Base-by-base conservation (phyloP, 2,797 vertebrate species). In the Paedocypris micromegethes region DNA sequence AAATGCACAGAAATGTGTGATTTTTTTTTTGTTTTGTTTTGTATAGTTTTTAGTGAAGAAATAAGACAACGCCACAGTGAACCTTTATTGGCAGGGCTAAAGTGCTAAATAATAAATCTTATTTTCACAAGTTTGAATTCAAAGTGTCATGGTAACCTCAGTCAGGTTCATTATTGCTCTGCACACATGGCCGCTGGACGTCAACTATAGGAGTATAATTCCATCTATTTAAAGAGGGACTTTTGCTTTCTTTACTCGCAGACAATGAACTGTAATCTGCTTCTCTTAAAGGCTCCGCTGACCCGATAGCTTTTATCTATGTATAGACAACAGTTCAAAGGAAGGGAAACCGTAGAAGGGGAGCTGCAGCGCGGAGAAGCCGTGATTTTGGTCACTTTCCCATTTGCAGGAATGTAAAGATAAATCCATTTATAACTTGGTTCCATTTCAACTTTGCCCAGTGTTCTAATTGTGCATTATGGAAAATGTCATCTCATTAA, bases 91-190 rank as follows among this genome's bases (percentile, higher is more conserved):
- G 1, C 23, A 1, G 23, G 23, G 23, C 23, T 23, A 23, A 23
- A 23, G 23, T 23, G 23, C 23, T n/a, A n/a, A n/a, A n/a, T n/a
- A n/a, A n/a, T 23, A 23, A 23, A 23, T 23, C 23, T 23, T 58
- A n/a, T 6, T 37, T 9, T 67, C 61, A 40, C 46, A 47, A 38
- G 9, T 44, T 38, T 83, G 83, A 87, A 81, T 3, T 87, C 79
- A 88, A 86, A 86, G 85, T 84, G 89, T 89, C 87, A 87, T 77
- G 81, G 73, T 88, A 82, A 88, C 87, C 84, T 77, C 60, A 48
- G 80, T 72, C 75, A 79, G 82, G 58, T 67, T 73, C 81, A 76
- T 69, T 65, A 81, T 80, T 68, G 74, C 6, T 44, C 75, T 83
- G 75, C 67, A 69, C 73, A 71, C 59, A 8, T 41, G 47, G 59